Evolutionary conservation across 2,888 invertebrate species (phyloP).

Genomic region (Nomada ferruginata): DNA sequence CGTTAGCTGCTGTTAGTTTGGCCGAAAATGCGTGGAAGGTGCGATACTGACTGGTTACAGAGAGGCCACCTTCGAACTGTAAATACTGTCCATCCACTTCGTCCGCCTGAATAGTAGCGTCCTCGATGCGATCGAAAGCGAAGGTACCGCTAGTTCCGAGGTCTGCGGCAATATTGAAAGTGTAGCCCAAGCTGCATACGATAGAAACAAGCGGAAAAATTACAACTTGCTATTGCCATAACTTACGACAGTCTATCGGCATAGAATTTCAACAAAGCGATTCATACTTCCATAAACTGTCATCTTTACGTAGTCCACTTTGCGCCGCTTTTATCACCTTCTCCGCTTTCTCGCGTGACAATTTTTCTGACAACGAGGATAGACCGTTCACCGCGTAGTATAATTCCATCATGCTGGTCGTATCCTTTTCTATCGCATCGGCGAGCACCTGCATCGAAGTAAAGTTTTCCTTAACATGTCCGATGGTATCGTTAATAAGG

Average conservation of each 20-base stretch:
- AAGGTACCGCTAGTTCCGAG: conserved; percentile 89
- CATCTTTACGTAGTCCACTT: conserved; percentile 93
- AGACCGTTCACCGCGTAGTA: conserved; percentile 90
- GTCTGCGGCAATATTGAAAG: conserved; percentile 92
- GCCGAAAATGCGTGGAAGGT: neutral
- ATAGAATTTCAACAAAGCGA: conserved; percentile 27
- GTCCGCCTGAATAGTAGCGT: conserved; percentile 97
- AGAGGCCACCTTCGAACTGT: conserved; percentile 96
- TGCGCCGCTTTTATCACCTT: conserved; percentile 91
- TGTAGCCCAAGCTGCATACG: conserved; percentile 90
- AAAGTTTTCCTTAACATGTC: neutral
- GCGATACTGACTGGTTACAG: conserved; percentile 86
- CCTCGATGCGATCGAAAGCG: conserved; percentile 92
- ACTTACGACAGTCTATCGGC: neutral
- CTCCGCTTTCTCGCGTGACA: conserved; percentile 86
- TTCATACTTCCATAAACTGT: conserved; percentile 88
- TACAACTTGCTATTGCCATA: neutral
- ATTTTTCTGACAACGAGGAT: conserved; percentile 88
- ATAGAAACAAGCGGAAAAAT: conserved; percentile 36
- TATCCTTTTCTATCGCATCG: conserved; percentile 88
- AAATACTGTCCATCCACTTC: conserved; percentile 95
- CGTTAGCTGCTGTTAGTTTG: neutral
- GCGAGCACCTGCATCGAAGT: conserved; percentile 81
- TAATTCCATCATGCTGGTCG: conserved; percentile 89
- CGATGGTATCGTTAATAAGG: neutral